phyloP scores from a whole-genome alignment of 2,797 vertebrate species.

The Orestias chungarensis region DNA sequence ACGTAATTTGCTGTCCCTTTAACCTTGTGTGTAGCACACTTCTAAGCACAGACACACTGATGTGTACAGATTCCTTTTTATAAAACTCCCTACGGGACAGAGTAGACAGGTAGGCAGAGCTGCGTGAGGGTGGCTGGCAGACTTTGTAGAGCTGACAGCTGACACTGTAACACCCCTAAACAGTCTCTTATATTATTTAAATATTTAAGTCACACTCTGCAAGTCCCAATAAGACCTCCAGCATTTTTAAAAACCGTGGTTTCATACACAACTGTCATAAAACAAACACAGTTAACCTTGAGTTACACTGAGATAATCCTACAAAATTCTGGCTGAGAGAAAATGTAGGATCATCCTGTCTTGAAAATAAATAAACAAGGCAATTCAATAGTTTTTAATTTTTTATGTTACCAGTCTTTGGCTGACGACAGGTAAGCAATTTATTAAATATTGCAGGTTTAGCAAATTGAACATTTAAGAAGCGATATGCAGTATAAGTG shows the following conservation, averaged over 20 bases:
- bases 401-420: too few relatives aligned
- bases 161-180: conserved; percentile 47
- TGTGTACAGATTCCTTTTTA: conserved; percentile 58
- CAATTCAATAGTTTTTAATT: conserved; percentile 8
- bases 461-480: conserved; percentile 59
- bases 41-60: conserved; percentile 60
- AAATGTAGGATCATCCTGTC: background rate
- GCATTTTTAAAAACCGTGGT: conserved; percentile 9
- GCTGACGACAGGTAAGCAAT: conserved; percentile 17
- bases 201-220: conserved; percentile 43
- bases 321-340: background rate
- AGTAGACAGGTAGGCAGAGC: conserved; percentile 60
- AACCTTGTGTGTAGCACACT: conserved; percentile 64
- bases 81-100: conserved; percentile 50
- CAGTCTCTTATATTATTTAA: conserved; percentile 38
- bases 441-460: conserved; percentile 30
- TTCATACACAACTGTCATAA: conserved; percentile 21
- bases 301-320: conserved; percentile 17
- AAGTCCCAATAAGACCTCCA: conserved; percentile 24
- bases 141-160: conserved; percentile 42
- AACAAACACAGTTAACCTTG: background rate
- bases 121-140: conserved; percentile 37
- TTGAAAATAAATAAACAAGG: background rate
- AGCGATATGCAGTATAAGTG: conserved; percentile 36
- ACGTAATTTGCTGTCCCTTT: conserved; percentile 60